Conservation (phyloP, 2,888 invertebrate species). For the Carterocephalus palaemon region DNA sequence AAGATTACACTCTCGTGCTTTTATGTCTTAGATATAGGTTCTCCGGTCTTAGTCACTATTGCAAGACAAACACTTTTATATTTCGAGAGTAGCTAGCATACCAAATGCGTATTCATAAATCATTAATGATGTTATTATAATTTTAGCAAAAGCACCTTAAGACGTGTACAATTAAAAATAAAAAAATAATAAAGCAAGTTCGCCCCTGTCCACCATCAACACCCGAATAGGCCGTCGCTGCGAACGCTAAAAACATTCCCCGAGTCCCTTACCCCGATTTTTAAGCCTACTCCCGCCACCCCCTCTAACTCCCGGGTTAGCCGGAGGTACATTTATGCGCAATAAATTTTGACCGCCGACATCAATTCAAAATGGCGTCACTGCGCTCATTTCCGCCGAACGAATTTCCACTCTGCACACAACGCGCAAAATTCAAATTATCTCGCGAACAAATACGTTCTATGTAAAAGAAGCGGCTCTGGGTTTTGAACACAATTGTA, state of each 20-base stretch:
- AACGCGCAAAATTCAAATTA: constrained; percentile 32
- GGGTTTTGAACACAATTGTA: constrained; percentile 60
- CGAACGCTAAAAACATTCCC: constrained; percentile 77
- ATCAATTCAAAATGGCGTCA: constrained; percentile 62
- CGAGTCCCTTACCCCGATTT: constrained; percentile 71
- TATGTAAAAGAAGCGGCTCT: constrained; percentile 67
- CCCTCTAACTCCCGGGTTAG: constrained; percentile 77
- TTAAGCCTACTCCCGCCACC: constrained; percentile 73
- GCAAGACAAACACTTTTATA: no score
- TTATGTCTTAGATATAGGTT: no score
- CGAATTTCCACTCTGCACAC: constrained; percentile 42
- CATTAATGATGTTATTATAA: not conserved
- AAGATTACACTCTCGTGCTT: no score
- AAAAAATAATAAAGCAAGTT: constrained; percentile 32
- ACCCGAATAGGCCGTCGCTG: constrained; percentile 76
- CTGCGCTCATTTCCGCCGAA: constrained; percentile 34
- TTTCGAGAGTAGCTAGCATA: no score
- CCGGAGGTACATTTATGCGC: constrained; percentile 78
- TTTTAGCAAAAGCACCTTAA: not conserved
- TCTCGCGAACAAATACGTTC: constrained; percentile 41
- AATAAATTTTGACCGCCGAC: constrained; percentile 76
- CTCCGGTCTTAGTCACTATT: no score
- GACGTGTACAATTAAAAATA: constrained; percentile 7
- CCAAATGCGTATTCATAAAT: not conserved
- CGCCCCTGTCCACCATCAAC: constrained; percentile 67